phyloP scores from a whole-genome alignment of 2,888 invertebrate species.

The Stenolophus ochropezus region DNA sequence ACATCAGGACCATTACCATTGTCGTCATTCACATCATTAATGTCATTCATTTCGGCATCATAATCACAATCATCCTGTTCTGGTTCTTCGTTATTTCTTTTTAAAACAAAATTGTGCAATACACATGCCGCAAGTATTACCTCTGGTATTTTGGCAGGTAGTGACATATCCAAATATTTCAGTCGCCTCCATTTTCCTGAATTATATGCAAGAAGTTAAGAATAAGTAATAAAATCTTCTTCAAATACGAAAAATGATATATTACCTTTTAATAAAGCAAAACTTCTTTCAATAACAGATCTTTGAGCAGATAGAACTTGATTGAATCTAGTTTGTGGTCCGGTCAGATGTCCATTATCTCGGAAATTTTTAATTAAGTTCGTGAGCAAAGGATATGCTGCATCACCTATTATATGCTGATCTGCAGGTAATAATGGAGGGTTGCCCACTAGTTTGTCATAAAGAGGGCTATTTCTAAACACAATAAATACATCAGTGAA shows the following conservation, averaged over 20 bases:
- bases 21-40: background rate
- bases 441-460: background rate
- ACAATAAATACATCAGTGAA: slow-evolving; percentile 60
- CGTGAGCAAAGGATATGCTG: slow-evolving; percentile 56
- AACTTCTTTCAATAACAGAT: slow-evolving; percentile 46
- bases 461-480: slow-evolving; percentile 50
- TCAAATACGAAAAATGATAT: background rate
- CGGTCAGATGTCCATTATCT: slow-evolving; percentile 57
- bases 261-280: slow-evolving; percentile 53
- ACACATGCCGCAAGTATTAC: slow-evolving; percentile 39
- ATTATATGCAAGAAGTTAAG: background rate
- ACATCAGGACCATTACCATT: background rate
- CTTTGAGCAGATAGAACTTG: slow-evolving; percentile 27
- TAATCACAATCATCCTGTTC: too few relatives aligned
- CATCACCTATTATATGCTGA: slow-evolving; percentile 59
- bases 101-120: slow-evolving; percentile 42
- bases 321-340: slow-evolving; percentile 40
- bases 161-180: slow-evolving; percentile 12
- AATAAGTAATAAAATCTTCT: background rate
- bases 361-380: slow-evolving; percentile 37
- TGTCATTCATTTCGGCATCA: background rate
- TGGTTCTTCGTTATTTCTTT: background rate
- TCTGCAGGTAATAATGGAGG: slow-evolving; percentile 14
- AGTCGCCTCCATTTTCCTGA: slow-evolving; percentile 22
- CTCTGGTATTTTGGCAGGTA: slow-evolving; percentile 7